Evolutionary conservation across 2,888 invertebrate genomes (phyloP).

Genomic region (Endomychus coccineus): DNA sequence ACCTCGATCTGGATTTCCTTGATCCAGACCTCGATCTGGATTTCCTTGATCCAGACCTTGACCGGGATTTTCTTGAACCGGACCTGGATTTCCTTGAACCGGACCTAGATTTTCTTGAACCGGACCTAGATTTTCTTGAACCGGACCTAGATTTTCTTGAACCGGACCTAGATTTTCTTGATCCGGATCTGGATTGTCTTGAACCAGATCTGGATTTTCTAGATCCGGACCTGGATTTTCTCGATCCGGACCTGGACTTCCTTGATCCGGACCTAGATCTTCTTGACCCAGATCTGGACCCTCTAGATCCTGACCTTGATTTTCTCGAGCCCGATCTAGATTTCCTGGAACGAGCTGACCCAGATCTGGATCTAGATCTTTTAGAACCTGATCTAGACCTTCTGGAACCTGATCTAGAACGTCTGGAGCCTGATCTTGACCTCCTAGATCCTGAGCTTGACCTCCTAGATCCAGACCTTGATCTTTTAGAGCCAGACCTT

Average conservation of each 20-base stretch:
- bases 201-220: conserved; percentile 30
- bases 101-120: conserved; percentile 29
- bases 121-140: conserved; percentile 31
- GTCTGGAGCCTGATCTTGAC: conserved; percentile 22
- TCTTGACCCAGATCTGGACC: conserved; percentile 22
- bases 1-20: conserved; percentile 28
- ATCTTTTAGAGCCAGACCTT: conserved; percentile 26
- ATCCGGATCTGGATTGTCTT: conserved; percentile 29
- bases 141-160: conserved; percentile 29
- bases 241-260: conserved; percentile 29
- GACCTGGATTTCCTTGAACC: conserved; percentile 22
- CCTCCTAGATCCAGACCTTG: conserved; percentile 30
- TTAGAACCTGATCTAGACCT: conserved; percentile 28
- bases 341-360: conserved; percentile 28
- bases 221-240: conserved; percentile 28
- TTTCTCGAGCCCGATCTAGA: conserved; percentile 27
- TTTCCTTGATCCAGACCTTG: conserved; percentile 27
- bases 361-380: conserved; percentile 31
- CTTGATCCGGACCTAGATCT: conserved; percentile 25
- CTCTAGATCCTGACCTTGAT: conserved; percentile 28
- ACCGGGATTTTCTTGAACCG: conserved; percentile 26
- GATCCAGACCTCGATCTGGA: conserved; percentile 27
- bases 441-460: conserved; percentile 28
- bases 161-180: conserved; percentile 28
- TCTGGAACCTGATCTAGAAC: conserved; percentile 24